phyloP scores from a whole-genome alignment of 2,888 invertebrate genomes.

The Melipona bicolor region DNA sequence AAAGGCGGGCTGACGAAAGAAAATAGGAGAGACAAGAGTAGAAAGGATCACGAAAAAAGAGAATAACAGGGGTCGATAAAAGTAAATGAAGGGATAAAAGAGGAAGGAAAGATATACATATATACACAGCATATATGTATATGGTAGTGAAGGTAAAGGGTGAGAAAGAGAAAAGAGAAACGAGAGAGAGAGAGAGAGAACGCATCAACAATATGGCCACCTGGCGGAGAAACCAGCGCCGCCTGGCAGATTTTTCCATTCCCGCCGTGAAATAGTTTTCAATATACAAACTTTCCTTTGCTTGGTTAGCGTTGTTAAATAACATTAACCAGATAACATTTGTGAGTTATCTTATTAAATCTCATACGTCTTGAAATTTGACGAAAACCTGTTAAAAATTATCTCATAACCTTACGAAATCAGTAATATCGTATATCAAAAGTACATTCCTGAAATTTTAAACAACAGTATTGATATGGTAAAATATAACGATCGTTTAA shows the following conservation, averaged over 20 bases:
- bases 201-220: constrained; percentile 78
- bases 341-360: neutral
- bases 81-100: constrained; percentile 30
- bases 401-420: neutral
- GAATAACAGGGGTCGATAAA: constrained; percentile 41
- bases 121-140: too few species aligned
- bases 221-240: constrained; percentile 77
- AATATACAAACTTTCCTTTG: constrained; percentile 15
- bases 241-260: constrained; percentile 81
- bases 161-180: neutral
- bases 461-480: constrained; percentile 1
- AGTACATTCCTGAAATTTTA: neutral
- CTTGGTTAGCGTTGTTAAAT: constrained; percentile 30
- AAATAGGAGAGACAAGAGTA: constrained; percentile 61
- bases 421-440: neutral
- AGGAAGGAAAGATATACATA: neutral
- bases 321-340: too few species aligned
- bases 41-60: constrained; percentile 62
- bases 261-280: constrained; percentile 70
- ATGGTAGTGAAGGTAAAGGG: neutral
- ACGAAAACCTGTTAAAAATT: neutral
- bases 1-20: constrained; percentile 43
- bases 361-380: too few species aligned
- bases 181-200: neutral
- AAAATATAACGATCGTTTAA: neutral